phyloP scores from a whole-genome alignment of 2,888 invertebrate species.

The Apamea sordens region DNA sequence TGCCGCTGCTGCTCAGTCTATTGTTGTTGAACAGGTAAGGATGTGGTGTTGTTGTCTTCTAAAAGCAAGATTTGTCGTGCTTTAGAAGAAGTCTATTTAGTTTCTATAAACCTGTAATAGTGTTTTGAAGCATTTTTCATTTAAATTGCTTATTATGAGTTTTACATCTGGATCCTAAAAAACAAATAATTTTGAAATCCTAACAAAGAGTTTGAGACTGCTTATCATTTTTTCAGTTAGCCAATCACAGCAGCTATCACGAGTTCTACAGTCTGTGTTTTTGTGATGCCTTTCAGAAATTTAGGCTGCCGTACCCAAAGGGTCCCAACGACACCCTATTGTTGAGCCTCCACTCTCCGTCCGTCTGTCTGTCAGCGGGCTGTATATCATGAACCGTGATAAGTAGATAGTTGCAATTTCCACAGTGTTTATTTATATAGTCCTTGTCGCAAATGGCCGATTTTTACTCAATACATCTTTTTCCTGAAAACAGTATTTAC shows the following conservation, averaged over 20 bases:
- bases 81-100: neutral
- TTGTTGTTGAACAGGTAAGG: constrained; percentile 83
- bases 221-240: neutral
- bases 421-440: neutral
- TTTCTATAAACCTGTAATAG: neutral
- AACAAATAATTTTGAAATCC: neutral
- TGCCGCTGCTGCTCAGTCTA: constrained; percentile 78
- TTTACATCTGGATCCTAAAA: neutral
- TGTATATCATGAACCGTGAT: neutral
- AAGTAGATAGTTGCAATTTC: neutral
- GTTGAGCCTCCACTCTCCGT: neutral
- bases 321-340: neutral
- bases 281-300: neutral
- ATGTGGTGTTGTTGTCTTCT: neutral
- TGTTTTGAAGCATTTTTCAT: neutral
- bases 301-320: neutral
- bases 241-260: no score
- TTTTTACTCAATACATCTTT: neutral
- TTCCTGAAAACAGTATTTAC: neutral
- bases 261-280: neutral
- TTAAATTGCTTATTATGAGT: neutral
- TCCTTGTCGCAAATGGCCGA: neutral
- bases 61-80: neutral
- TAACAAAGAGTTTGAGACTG: neutral
- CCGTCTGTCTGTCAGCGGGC: neutral